These are phyloP conservation scores for Parochlus steinenii DNA, from an alignment of 2,888 invertebrate genomes.

Conservation along the genomic window DNA sequence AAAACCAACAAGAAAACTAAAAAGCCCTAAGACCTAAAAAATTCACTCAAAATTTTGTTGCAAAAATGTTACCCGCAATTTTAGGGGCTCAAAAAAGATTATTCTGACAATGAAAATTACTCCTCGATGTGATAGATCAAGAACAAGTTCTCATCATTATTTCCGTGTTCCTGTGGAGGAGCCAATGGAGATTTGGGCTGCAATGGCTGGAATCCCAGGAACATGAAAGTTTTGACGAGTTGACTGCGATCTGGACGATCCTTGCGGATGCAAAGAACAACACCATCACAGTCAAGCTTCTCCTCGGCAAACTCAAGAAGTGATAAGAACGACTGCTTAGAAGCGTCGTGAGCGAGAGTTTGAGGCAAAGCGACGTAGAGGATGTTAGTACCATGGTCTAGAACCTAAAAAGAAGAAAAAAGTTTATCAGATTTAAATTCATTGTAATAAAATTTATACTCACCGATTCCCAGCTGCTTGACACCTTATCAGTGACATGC, in stretches of 20 bases:
- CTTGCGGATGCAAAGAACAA: slow-evolving; percentile 63
- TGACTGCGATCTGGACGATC: slow-evolving; percentile 69
- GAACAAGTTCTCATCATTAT: slow-evolving; percentile 44
- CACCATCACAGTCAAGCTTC: slow-evolving; percentile 63
- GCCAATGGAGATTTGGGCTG: slow-evolving; percentile 65
- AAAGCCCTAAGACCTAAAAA: no score
- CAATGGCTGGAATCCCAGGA: slow-evolving; percentile 82
- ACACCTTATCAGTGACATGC: slow-evolving; percentile 58
- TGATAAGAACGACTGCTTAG: slow-evolving; percentile 88
- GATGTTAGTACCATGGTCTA: slow-evolving; percentile 39
- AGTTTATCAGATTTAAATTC: slow-evolving; percentile 1
- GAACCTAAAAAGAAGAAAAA: slow-evolving; percentile 18
- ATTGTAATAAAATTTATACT: slow-evolving; percentile 20
- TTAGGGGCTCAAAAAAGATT: no score
- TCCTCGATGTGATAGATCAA: slow-evolving; percentile 31
- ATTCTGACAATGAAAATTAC: no score
- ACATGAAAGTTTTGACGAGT: slow-evolving; percentile 90
- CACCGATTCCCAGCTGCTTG: slow-evolving; percentile 73
- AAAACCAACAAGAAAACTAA: no score
- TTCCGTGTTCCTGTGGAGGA: slow-evolving; percentile 36
- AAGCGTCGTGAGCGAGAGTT: slow-evolving; percentile 73
- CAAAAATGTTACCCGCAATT: no score
- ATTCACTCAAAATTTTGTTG: no score
- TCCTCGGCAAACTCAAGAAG: slow-evolving; percentile 93
- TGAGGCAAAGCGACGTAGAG: slow-evolving; percentile 83